Evolutionary conservation across 2,113 vertebrate genomes (phyloP), one percentile per base, ranked within the genome.

Genomic region (Nesoenas mayeri): DNA sequence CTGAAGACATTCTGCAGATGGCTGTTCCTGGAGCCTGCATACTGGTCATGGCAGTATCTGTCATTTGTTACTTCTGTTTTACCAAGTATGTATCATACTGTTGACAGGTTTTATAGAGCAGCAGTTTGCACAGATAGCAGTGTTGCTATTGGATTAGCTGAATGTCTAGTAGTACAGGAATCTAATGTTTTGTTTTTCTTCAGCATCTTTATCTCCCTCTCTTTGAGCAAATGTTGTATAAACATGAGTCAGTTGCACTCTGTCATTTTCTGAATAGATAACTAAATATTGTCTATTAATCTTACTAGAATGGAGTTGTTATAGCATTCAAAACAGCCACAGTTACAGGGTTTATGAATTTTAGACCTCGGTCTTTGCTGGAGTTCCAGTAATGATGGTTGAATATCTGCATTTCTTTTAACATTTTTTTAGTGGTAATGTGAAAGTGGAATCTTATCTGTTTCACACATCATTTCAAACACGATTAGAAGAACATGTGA

Each of bases 21-120:
- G 93, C 64, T 29, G 65, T 98, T 25, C 64, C 50, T 20, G 5
- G 97, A 56, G 85, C 95, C 89, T 98, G 98, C 57, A 1, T 96
- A 10, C 4, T 96, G 73, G 94, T 98, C 51, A 7, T 91, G 79
- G 69, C 80, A 34, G 8, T 96, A 58, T 93, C 91, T 6, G 20
- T 97, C 2, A 82, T 38, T 40, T 96, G 93, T 95, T 98, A 98
- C 72, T 36, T 96, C 94, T 85, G 96, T 70, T 61, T 98, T 58
- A 56, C 56, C 95, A 98, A 89, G 98, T 98, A 96, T 26, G 97
- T 97, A 42, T 85, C n/a, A 2, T 51, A 14, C 28, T 25, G 17
- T 15, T 42, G 42, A 18, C 17, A 5, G 29, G 44, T 29, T 72
- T 79, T 64, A 38, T 11, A 71, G 70, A 73, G 58, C 8, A 56